Evolutionary conservation across 30 jellyfish, hydroid and myxozoan species (phyloP), one percentile per base, ranked within the genome.

Genomic region (Aurelia sp.): DNA sequence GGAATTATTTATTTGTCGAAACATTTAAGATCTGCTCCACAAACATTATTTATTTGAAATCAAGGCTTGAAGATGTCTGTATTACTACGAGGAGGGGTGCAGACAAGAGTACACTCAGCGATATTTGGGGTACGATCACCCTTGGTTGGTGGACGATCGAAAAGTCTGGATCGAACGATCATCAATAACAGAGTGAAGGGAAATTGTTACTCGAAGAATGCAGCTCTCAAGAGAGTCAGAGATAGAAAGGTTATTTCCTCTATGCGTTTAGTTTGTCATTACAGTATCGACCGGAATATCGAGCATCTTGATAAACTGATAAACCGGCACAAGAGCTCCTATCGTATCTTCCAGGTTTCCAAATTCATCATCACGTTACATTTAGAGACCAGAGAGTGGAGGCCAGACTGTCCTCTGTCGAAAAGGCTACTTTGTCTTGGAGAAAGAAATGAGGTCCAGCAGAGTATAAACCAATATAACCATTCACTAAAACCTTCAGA

Each of bases 71-170:
- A 81, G 27, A 81, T 81, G 91, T 81, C 93, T 51, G 73, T 72
- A 4, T 60, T 84, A 35, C 76, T 71, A 12, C 84, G 93, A 38
- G 81, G 87, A 18, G 82, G 82, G 1, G 21, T 76, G 53, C 93
- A 84, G 50, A 31, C 93, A 63, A 72, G 80, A 68, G 65, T 63
- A 19, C 93, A 84, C 53, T 84, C 93, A 3, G 73, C 87, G 35
- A 84, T 84, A 10, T 84, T 84, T 72, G 82, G 87, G 63, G 81
- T 57, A 7, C 67, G 67, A 17, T 20, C 50, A 38, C 50, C 50
- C 9, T 38, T 38, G 50, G 50, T 7, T 38, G 50, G 10, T 38
- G 50, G 50, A 38, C 50, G 50, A 38, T 38, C 67, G 8, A 20
- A 58, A 58, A 58, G 67, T 15, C 24, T 58, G 8, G 24, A 44